Evolutionary conservation across 2,888 invertebrate species (phyloP), one percentile per base, ranked within the genome.

Genomic region (Andrena minutula): DNA sequence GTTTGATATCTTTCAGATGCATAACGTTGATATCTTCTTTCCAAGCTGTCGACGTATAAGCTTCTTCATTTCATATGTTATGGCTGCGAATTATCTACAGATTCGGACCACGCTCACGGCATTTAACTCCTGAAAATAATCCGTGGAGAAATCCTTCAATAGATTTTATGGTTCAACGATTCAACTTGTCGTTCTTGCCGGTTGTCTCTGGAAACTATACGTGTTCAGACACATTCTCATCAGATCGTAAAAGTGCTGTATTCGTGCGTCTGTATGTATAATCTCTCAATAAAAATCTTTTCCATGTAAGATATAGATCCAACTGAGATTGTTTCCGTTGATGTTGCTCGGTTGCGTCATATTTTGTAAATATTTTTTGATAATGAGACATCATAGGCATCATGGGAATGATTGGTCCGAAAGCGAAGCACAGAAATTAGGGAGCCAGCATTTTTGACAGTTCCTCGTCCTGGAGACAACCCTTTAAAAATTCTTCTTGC

Each of bases 401-500:
- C 23, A 56, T 26, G 23, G 20, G 20, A 28, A 65, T 72, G 74
- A n/a, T 47, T 73, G 73, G 65, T 84, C 71, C 86, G 77, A 79
- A 86, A 53, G 87, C 83, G 81, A 86, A 83, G 84, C 89, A 89
- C 87, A 92, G 93, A 83, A 94, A 96, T 97, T 98, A 98, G 95
- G 98, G 98, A 91, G 98, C 98, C 93, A 98, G 95, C 98, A 98
- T 98, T 95, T 98, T 98, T 84, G 98, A 98, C 86, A 99, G 95
- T 94, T 98, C 98, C 94, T 98, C 98, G 93, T 99, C 99, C 94
- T 99, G 98, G 93, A 99, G 96, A 94, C 99, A 99, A 80, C 99
- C 99, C 94, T 99, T 98, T 85, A 99, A 96, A 95, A 99, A 99
- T 95, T 99, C 99, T 88, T 99, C 99, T 95, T 99, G 98, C 88